phyloP scores from a whole-genome alignment of 2,797 vertebrate species.

The Cirrhinus molitorella region DNA sequence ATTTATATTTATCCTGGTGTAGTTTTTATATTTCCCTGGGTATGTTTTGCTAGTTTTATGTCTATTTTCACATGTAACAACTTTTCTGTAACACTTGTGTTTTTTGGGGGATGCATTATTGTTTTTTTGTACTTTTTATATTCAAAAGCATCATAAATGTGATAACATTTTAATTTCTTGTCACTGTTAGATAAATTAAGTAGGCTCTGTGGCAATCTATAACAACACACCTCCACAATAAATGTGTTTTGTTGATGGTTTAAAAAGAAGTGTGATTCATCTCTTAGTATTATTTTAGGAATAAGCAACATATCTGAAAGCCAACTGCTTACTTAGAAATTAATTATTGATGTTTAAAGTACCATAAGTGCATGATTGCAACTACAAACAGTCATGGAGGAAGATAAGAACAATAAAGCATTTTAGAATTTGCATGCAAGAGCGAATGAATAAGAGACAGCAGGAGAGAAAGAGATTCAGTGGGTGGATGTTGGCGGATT shows the following conservation, averaged over 20 bases:
- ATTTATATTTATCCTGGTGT: slow-evolving; percentile 62
- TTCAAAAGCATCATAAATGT: slow-evolving; percentile 3
- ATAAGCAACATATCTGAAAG: background rate
- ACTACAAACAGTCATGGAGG: background rate
- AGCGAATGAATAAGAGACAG: background rate
- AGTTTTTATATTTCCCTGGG: slow-evolving; percentile 54
- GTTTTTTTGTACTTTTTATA: slow-evolving; percentile 39
- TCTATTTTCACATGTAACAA: slow-evolving; percentile 43
- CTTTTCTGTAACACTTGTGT: slow-evolving; percentile 1
- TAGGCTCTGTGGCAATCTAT: background rate
- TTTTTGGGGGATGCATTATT: slow-evolving; percentile 8
- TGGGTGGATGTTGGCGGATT: slow-evolving; percentile 70
- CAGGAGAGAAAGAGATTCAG: slow-evolving; percentile 23
- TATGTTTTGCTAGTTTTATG: slow-evolving; percentile 55
- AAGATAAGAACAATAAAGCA: background rate
- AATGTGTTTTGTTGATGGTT: slow-evolving; percentile 41
- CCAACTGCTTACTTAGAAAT: background rate
- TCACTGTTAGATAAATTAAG: background rate
- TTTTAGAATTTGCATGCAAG: background rate
- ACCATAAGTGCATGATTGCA: slow-evolving; percentile 24
- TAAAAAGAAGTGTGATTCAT: background rate
- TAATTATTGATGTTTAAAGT: slow-evolving; percentile 19
- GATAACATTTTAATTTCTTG: slow-evolving; percentile 17
- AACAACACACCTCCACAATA: slow-evolving; percentile 15
- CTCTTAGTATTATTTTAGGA: background rate